phyloP scores from a whole-genome alignment of 2,113 vertebrate species.

The Tragelaphus scriptus region DNA sequence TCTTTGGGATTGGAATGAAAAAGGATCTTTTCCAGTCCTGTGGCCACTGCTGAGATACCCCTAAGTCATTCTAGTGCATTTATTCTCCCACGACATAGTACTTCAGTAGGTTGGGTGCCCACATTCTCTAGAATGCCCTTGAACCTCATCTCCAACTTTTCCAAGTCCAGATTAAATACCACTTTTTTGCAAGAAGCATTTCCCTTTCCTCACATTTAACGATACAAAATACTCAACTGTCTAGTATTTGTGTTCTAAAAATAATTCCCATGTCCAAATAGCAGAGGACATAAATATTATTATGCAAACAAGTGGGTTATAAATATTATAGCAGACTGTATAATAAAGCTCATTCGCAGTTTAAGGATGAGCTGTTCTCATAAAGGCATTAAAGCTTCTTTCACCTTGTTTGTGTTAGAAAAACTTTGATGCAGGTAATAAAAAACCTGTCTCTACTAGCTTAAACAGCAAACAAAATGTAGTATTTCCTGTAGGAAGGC shows the following conservation, averaged over 20 bases:
- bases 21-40: neutral
- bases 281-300: neutral
- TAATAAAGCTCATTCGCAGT: neutral
- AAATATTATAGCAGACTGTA: neutral
- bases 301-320: neutral
- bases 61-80: neutral
- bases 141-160: neutral
- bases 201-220: neutral
- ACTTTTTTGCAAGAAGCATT: neutral
- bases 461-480: neutral
- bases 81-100: neutral
- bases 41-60: neutral
- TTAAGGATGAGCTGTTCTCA: neutral
- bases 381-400: neutral
- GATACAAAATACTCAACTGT: neutral
- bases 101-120: neutral
- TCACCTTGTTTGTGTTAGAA: neutral
- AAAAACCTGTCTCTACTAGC: neutral
- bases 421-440: neutral
- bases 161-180: neutral
- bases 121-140: neutral
- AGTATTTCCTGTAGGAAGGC: neutral
- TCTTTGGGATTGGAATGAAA: neutral
- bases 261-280: neutral
- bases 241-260: slow-evolving; percentile 1